phyloP scores from a whole-genome alignment of 2,888 invertebrate species.

The Drosophila longiperda region DNA sequence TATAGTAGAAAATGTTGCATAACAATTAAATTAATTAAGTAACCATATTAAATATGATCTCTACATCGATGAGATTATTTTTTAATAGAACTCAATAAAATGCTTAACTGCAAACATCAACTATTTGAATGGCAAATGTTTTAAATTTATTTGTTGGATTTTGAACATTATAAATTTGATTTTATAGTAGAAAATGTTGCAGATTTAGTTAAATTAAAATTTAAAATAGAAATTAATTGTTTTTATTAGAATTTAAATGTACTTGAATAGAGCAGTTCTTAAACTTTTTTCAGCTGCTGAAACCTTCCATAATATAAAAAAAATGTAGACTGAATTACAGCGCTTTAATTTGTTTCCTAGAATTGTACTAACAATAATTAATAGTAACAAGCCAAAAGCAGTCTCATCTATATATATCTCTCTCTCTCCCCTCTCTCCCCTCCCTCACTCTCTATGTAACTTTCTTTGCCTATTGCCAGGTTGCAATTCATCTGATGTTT shows the following conservation, averaged over 20 bases:
- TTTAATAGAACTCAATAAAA: no score
- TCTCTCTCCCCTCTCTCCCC: background rate
- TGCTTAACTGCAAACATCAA: no score
- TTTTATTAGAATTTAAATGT: background rate
- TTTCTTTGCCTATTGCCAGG: background rate
- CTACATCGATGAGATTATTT: background rate
- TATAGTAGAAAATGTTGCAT: background rate
- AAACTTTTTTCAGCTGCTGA: background rate
- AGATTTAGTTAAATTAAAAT: background rate
- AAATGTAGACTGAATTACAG: background rate
- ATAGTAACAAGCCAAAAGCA: background rate
- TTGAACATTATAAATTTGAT: background rate
- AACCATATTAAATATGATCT: background rate
- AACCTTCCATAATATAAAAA: background rate
- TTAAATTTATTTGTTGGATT: no score
- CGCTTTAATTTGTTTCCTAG: background rate
- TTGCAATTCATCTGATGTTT: conserved; percentile 11
- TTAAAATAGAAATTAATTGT: background rate
- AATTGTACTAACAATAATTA: background rate
- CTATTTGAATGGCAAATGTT: no score
- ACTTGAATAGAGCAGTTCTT: background rate
- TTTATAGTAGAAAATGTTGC: background rate
- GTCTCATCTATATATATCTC: background rate
- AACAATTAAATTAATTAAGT: no score
- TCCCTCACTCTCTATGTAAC: background rate